These are phyloP conservation scores for Accipiter cooperii DNA, from an alignment of 2,113 vertebrate species.

Conservation along the genomic window DNA sequence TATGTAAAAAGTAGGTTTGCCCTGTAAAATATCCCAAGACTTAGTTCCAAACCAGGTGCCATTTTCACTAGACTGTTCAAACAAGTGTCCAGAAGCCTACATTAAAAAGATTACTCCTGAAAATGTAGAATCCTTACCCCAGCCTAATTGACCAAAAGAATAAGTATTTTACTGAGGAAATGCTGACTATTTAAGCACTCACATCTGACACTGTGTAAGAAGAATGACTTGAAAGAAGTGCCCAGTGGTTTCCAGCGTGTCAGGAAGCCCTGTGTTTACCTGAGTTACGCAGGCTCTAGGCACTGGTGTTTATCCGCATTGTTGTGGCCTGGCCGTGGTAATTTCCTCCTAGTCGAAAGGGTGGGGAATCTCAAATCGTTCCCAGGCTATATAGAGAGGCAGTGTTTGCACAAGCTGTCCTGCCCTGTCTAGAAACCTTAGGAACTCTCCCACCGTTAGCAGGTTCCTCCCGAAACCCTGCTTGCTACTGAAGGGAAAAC, in stretches of 20 bases:
- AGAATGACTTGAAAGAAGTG: conserved; percentile 66
- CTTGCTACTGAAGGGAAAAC: not conserved
- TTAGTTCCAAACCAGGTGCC: not conserved
- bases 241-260: conserved; percentile 23
- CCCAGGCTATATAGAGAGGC: conserved; percentile 59
- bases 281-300: conserved; percentile 56
- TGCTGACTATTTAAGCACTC: conserved; percentile 54
- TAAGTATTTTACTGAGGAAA: conserved; percentile 47
- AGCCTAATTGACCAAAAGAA: not conserved
- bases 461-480: not conserved
- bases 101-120: not conserved
- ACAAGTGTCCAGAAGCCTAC: not conserved
- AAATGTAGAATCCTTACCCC: not conserved
- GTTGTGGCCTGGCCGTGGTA: conserved; percentile 65
- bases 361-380: conserved; percentile 62
- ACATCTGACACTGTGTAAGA: conserved; percentile 63
- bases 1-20: not conserved
- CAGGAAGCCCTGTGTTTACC: conserved; percentile 73
- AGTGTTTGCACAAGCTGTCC: conserved; percentile 46
- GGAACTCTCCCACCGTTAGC: not conserved
- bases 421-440: conserved; percentile 6
- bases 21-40: not conserved
- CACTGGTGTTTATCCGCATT: conserved; percentile 64
- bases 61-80: not conserved
- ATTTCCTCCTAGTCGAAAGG: conserved; percentile 67